Base-by-base conservation (phyloP, 2,113 vertebrate genomes). In the Zosterops hypoxanthus region DNA sequence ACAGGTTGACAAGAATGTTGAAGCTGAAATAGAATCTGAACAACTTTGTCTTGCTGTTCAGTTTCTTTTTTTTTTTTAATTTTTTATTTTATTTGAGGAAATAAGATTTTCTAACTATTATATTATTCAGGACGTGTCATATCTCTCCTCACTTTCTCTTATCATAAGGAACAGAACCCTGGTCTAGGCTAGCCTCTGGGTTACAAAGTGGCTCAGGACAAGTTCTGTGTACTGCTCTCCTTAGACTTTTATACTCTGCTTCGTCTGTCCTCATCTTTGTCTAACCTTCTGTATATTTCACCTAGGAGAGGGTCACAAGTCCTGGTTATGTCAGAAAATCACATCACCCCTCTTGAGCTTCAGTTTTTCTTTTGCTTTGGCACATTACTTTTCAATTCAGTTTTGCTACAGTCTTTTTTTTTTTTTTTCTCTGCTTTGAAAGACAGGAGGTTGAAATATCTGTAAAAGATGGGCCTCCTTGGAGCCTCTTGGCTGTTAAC, bases 321-420 rank as follows among this genome's bases (percentile, higher is more conserved):
- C 21, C 76, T 71, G 26, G 6, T 69, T 55, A 15, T 14, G 4
- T 39, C 39, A 70, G 39, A 25, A 81, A 72, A 52, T 34, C 2
- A 3, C 0, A 0, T 69, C 57, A 57, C 4, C 13, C 46, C 41
- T 64, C 41, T 42, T 39, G 29, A 85, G 29, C n/a, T 71, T 55
- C n/a, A 19, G 9, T 60, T 72, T 61, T 94, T 70, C 21, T 44
- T 57, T 29, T 46, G 18, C 3, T 72, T 64, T 91, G 61, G 28
- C 23, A 18, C 14, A 17, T 86, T 75, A 22, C 23, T 34, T 77
- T 84, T 72, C 41, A 79, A 2, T 34, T 83, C 14, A 34, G 5
- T 81, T 83, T 82, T 12, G 4, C 23, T 50, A 6, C 25, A 12
- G 1, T 19, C 3, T 44, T 52, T 77, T 85, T 41, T 72, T 36